Base-by-base conservation (phyloP, 1,140 invertebrate species). In the Oscheius sp. region DNA sequence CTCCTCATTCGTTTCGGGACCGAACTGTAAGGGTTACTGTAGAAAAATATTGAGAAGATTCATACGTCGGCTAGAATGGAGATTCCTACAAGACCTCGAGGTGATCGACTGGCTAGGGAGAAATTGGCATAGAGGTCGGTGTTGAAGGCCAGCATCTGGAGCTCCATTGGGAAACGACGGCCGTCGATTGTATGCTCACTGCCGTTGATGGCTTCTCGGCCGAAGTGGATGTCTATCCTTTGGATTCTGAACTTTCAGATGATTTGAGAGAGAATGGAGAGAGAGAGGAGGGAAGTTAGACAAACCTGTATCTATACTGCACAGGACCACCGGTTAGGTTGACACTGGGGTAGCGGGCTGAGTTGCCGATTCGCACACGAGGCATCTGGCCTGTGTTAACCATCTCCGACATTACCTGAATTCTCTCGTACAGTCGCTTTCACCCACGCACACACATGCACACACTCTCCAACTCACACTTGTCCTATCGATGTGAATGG, bases 51-150 rank as follows among this genome's bases (percentile, higher is more conserved):
- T 71, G 29, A 10, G 35, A 52, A 15, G 55, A 68, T 29, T 29
- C 65, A 88, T 87, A 92, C 91, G 89, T 95, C 92, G 31, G 95
- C 90, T 89, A 97, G 91, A 70, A 96, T 86, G 13, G 93, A 93
- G 72, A 96, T 91, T 3, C 90, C 93, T 7, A 94, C 92, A 75
- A 95, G 89, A 34, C 93, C 93, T 85, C 93, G 92, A 84, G 92
- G 91, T 79, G 93, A 70, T 42, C 67, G 70, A 13, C 66, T 91
- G 28, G 93, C 93, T 87, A 94, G 92, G 31, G 92, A 91, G 90
- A 95, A 93, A 85, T 95, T 95, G 82, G 91, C 91, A 87, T 95
- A 96, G 26, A 97, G 87, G 85, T 96, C 92, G 69, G 92, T 91
- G 66, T 74, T 74, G 46, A 63, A 76, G 10, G 72, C 71, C 2